These are phyloP conservation scores for Hassar affinis DNA, from an alignment of 2,113 vertebrate genomes.

Conservation along the genomic window DNA sequence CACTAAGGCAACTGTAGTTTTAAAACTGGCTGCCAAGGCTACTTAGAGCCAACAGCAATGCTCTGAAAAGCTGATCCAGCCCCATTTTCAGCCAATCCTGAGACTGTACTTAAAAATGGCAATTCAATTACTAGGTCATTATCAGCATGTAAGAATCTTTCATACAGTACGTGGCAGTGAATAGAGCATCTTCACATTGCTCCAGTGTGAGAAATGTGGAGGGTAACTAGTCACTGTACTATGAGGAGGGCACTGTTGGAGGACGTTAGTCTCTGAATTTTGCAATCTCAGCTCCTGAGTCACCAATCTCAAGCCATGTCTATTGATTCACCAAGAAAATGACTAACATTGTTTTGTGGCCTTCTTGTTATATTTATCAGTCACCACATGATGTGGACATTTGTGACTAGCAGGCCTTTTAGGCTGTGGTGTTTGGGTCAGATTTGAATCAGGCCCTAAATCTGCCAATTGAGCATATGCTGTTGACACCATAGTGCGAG, in stretches of 20 bases:
- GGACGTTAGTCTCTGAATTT: not conserved
- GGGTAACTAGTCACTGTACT: not conserved
- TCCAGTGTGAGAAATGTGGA: not conserved
- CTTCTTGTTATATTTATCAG: not conserved
- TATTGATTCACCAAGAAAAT: not conserved
- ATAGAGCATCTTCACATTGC: not conserved
- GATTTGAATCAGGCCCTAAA: not conserved
- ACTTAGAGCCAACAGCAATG: not conserved
- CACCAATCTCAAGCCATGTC: not conserved
- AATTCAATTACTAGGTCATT: not conserved
- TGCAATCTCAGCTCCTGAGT: not conserved
- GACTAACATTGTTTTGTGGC: conserved; percentile 2
- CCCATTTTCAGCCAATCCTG: not conserved
- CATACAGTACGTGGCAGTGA: not conserved
- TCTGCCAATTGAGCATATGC: not conserved
- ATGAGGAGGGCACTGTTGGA: not conserved
- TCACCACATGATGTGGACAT: not conserved
- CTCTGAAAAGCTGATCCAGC: not conserved
- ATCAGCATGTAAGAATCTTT: conserved; percentile 14
- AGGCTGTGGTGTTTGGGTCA: not conserved
- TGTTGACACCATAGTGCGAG: not conserved
- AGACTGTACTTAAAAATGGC: not conserved
- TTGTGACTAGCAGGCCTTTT: not conserved
- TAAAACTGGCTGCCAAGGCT: not conserved
- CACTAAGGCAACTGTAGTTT: not conserved